Percentiles rank a stretch among this genome's conserved stretches.
Evolutionary conservation across 1,140 invertebrate species (phyloP).

Genomic region (Tachypleus tridentatus): DNA sequence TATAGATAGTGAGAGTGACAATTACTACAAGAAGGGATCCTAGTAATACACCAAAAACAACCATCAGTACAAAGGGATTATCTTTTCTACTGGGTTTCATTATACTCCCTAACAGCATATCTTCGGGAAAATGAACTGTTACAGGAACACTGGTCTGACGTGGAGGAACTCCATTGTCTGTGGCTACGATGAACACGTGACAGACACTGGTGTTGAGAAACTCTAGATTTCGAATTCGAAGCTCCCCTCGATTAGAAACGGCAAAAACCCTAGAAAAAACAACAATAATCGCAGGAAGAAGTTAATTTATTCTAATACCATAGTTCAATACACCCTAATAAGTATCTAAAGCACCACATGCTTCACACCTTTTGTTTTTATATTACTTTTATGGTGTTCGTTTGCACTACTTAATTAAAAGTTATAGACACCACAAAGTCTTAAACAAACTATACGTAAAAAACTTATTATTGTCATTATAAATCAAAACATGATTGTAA

Average conservation of each 20-base stretch:
- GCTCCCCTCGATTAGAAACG: constrained; percentile 40
- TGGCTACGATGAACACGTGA: constrained; percentile 61
- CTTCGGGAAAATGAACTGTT: constrained; percentile 50
- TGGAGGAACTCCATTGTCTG: constrained; percentile 61
- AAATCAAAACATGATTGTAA: too few species aligned
- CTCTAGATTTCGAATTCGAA: constrained; percentile 34
- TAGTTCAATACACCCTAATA: too few species aligned
- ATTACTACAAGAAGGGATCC: constrained; percentile 58
- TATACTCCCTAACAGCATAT: constrained; percentile 10
- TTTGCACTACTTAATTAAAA: too few species aligned
- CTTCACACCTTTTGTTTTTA: too few species aligned
- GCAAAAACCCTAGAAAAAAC: constrained; percentile 34
- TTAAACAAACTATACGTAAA: too few species aligned
- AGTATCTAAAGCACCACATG: too few species aligned
- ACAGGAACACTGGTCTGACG: constrained; percentile 57
- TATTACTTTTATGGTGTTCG: too few species aligned
- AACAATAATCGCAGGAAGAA: not conserved
- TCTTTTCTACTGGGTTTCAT: constrained; percentile 10
- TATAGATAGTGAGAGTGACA: constrained; percentile 54
- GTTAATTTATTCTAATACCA: too few species aligned
- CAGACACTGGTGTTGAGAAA: constrained; percentile 44
- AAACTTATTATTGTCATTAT: too few species aligned
- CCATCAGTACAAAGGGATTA: constrained; percentile 44
- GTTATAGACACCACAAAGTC: too few species aligned
- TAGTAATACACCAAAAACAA: constrained; percentile 56